Evolutionary conservation across 2,797 vertebrate species (phyloP), one percentile per base, ranked within the genome.

Genomic region (Cynodonichthys magdalenae): DNA sequence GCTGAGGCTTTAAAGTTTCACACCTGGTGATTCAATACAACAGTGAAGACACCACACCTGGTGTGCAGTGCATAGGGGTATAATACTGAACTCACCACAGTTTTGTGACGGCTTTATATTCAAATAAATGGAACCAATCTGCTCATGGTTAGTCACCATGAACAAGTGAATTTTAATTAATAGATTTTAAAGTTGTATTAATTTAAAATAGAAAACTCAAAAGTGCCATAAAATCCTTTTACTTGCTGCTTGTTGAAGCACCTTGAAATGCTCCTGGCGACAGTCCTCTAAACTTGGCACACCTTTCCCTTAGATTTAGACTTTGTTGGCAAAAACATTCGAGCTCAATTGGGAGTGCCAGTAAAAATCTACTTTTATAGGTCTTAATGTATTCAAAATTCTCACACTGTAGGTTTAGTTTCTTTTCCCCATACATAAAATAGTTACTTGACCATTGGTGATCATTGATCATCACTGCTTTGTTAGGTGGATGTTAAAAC

Each of bases 1-100:
- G 71, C 60, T 63, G 36, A 61, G 58, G 66, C 74, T n/a, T 28
- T 15, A 44, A 48, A 53, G 56, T 55, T 63, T 63, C 47, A 41
- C 74, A 74, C 57, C 68, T 73, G 66, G 36, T 17, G 0, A 54
- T 57, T 72, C 24, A 18, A 53, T 53, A 29, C 27, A 29, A 14
- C 50, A 44, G 39, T 20, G 44, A n/a, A 20, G 15, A 28, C 36
- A 44, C 51, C n/a, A 17, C 31, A 36, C 0, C 20, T 44, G 18
- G 19, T 20, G 46, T 9, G 11, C 18, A 46, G n/a, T 46, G 45
- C 3, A 46, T 9, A 2, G 44, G 17, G 1, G 10, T 10, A 18
- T 9, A 9, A 18, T 18, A 10, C 18, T 17, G 11, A 39, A 39
- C 36, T 39, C 12, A 3, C 36, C 12, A 14, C 31, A 34, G 31